These are phyloP conservation scores for Pristionchus pacificus DNA, from an alignment of 1,140 invertebrate species.

Conservation along the genomic window DNA sequence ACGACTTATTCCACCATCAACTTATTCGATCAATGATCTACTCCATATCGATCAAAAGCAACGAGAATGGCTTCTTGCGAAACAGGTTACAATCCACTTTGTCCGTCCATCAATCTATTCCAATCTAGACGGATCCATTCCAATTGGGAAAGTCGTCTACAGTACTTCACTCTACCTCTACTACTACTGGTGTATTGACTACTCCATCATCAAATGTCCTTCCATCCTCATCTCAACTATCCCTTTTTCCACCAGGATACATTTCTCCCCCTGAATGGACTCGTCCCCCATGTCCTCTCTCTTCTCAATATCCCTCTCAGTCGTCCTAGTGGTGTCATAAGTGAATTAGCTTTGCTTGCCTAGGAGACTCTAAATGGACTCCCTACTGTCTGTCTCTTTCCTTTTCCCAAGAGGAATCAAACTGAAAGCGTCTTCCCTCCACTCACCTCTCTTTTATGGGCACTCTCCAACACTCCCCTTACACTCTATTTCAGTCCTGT, in stretches of 20 bases:
- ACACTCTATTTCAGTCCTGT: too few relatives aligned
- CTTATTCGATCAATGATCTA: conserved; percentile 34
- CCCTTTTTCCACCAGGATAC: not conserved
- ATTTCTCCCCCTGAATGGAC: not conserved
- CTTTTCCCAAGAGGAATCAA: not conserved
- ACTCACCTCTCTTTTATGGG: too few relatives aligned
- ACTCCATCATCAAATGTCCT: not conserved
- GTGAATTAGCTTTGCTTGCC: not conserved
- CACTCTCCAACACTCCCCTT: too few relatives aligned
- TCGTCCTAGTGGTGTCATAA: not conserved
- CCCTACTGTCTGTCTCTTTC: not conserved
- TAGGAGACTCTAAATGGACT: not conserved
- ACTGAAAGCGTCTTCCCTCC: not conserved
- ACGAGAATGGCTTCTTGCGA: conserved; percentile 18
- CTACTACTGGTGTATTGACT: too few relatives aligned
- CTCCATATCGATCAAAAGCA: conserved; percentile 36
- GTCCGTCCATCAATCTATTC: not conserved
- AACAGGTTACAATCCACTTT: not conserved
- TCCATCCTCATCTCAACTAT: too few relatives aligned
- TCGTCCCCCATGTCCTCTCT: not conserved
- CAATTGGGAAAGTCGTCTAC: too few relatives aligned
- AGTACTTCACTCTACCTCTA: not conserved
- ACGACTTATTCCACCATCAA: not conserved
- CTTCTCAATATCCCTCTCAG: not conserved
- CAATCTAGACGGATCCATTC: not conserved